A percentile compares a stretch with the other conserved stretches of the same genome.
Evolutionary conservation across 2,797 vertebrate genomes (phyloP).

Genomic region (Phrynocephalus guinanensis): DNA sequence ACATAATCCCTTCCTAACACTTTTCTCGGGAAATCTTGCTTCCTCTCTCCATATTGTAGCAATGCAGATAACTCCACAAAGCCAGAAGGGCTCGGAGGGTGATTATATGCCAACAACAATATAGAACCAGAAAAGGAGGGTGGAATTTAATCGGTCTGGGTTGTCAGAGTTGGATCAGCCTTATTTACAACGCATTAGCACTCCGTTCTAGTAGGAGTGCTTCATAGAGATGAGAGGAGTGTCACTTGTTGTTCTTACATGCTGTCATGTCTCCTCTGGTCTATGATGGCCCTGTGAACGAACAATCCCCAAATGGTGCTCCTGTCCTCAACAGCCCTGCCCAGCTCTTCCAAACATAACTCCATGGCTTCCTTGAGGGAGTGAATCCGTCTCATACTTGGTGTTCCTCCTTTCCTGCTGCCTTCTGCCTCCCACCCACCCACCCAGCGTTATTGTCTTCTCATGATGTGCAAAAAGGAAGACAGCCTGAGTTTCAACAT

Average conservation of each 20-base stretch:
- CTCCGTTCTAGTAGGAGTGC: not conserved
- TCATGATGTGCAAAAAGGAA: too few species aligned
- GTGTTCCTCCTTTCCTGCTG: too few species aligned
- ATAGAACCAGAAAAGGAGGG: slow-evolving; percentile 10
- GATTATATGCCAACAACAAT: slow-evolving; percentile 62
- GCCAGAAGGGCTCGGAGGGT: slow-evolving; percentile 47
- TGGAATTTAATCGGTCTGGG: slow-evolving; percentile 23
- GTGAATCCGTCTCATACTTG: too few species aligned
- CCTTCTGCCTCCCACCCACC: too few species aligned
- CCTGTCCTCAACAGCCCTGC: too few species aligned
- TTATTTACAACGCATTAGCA: not conserved
- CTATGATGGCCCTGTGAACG: too few species aligned
- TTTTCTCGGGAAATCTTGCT: slow-evolving; percentile 62
- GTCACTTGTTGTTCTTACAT: not conserved
- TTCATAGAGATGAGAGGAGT: not conserved
- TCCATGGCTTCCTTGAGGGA: too few species aligned
- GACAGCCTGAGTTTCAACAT: too few species aligned
- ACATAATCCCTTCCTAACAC: slow-evolving; percentile 69
- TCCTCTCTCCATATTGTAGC: slow-evolving; percentile 57
- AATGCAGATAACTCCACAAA: slow-evolving; percentile 62
- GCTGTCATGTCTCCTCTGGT: too few species aligned
- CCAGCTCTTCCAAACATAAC: too few species aligned
- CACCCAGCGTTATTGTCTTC: too few species aligned
- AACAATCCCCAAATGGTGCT: too few species aligned
- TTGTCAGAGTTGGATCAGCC: not conserved